Percentiles rank a stretch among this genome's conserved stretches.
These are phyloP conservation scores for Trachythela sp. DNA, from an alignment of 64 coral and sea anemone genomes.

Conservation along the genomic window DNA sequence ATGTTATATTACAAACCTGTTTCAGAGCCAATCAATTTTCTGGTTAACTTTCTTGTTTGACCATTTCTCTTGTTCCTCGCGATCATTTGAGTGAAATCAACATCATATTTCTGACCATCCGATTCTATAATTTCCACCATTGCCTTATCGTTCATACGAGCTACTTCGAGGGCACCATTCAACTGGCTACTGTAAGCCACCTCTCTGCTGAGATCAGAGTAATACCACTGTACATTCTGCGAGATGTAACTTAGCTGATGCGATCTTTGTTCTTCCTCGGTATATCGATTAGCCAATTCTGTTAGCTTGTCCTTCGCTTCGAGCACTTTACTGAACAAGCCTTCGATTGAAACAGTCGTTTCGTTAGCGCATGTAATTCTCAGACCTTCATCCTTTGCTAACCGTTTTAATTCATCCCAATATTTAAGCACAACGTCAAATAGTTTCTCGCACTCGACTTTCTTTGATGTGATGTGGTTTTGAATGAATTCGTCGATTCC, in stretches of 20 bases:
- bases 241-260: constrained; percentile 6
- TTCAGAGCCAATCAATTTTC: background rate
- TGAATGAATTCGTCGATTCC: background rate
- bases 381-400: background rate
- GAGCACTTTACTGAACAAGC: background rate
- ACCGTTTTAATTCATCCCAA: background rate
- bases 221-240: background rate
- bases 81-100: constrained; percentile 7
- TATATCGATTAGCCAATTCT: background rate
- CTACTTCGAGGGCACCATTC: background rate
- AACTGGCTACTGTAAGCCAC: background rate
- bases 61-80: background rate
- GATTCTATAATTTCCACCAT: background rate
- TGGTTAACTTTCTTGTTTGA: background rate
- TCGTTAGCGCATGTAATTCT: background rate
- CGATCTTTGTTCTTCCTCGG: background rate
- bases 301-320: constrained; percentile 16
- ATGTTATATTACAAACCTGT: background rate
- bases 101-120: background rate
- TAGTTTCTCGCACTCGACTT: background rate
- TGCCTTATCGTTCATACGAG: background rate
- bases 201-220: background rate
- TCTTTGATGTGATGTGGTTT: background rate
- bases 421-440: background rate
- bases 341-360: constrained; percentile 14